These are phyloP conservation scores for Smittia sp. DNA, from an alignment of 2,888 invertebrate species.

Conservation along the genomic window DNA sequence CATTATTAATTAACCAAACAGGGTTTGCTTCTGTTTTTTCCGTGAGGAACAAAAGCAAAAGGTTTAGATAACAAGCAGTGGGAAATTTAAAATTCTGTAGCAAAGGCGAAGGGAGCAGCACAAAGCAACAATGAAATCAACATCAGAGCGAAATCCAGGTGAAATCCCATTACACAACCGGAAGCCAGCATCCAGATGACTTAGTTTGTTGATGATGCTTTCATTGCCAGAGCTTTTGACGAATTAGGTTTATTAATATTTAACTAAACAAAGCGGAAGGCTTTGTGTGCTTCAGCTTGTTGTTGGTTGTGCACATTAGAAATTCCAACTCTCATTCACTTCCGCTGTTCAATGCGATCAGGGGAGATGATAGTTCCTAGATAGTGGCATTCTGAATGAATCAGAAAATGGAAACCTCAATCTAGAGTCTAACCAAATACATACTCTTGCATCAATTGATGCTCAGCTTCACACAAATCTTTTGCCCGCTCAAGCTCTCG, in stretches of 20 bases:
- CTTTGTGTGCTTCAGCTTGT: neutral
- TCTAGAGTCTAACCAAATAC: neutral
- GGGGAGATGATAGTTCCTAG: too few relatives aligned
- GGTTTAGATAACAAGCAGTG: conserved; percentile 2
- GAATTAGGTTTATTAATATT: conserved; percentile 7
- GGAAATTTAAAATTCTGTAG: neutral
- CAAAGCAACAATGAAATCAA: neutral
- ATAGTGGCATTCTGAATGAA: neutral
- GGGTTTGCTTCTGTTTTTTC: neutral
- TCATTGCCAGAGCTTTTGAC: neutral
- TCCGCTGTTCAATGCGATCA: too few relatives aligned
- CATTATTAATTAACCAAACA: conserved; percentile 5
- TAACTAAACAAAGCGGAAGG: neutral
- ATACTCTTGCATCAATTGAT: too few relatives aligned
- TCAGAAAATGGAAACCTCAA: neutral
- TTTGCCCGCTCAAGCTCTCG: neutral
- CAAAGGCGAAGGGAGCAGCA: neutral
- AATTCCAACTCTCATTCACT: too few relatives aligned
- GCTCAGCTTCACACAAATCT: neutral
- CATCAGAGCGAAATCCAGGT: neutral
- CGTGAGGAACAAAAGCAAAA: neutral
- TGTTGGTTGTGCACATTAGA: too few relatives aligned
- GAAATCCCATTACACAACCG: conserved; percentile 5
- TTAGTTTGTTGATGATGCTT: conserved; percentile 8
- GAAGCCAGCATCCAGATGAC: neutral